Evolutionary conservation across 1,140 invertebrate species (phyloP).

Genomic region (Drosophila nannoptera): DNA sequence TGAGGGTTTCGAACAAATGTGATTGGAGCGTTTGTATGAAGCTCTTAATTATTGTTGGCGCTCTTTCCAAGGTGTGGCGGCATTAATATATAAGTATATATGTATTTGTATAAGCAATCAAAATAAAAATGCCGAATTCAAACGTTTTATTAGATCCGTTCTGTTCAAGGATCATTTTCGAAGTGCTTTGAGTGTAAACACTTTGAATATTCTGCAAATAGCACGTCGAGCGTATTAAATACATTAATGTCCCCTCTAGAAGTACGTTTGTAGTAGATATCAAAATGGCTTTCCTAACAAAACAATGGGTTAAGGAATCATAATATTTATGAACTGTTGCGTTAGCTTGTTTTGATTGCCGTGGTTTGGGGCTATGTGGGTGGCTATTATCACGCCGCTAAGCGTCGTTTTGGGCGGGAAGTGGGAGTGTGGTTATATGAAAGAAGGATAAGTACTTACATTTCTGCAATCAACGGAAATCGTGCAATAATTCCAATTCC

Average conservation of each 20-base stretch:
- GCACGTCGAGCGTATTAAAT: not conserved
- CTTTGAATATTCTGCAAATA: not conserved
- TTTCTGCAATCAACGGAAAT: conserved; percentile 68
- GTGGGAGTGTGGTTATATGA: not conserved
- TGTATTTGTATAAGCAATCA: not conserved
- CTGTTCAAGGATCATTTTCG: too few relatives aligned
- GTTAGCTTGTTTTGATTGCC: conserved; percentile 14
- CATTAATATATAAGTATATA: too few relatives aligned
- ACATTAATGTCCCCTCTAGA: too few relatives aligned
- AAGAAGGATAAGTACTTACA: conserved; percentile 50
- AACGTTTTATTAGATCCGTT: not conserved
- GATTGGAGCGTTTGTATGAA: not conserved
- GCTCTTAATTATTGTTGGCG: conserved; percentile 1
- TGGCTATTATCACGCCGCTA: conserved; percentile 16
- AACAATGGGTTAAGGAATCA: conserved; percentile 30
- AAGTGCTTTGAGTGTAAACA: too few relatives aligned
- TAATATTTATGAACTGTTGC: conserved; percentile 41
- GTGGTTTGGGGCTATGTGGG: conserved; percentile 12
- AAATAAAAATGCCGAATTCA: not conserved
- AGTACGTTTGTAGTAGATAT: too few relatives aligned
- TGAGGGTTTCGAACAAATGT: not conserved
- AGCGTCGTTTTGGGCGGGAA: conserved; percentile 6
- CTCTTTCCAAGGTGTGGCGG: not conserved
- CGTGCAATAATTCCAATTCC: conserved; percentile 71
- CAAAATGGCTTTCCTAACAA: not conserved